A percentile compares a stretch with the other conserved stretches of the same genome.
Conservation (phyloP, 2,113 vertebrate species). For the Rhombomys opimus region DNA sequence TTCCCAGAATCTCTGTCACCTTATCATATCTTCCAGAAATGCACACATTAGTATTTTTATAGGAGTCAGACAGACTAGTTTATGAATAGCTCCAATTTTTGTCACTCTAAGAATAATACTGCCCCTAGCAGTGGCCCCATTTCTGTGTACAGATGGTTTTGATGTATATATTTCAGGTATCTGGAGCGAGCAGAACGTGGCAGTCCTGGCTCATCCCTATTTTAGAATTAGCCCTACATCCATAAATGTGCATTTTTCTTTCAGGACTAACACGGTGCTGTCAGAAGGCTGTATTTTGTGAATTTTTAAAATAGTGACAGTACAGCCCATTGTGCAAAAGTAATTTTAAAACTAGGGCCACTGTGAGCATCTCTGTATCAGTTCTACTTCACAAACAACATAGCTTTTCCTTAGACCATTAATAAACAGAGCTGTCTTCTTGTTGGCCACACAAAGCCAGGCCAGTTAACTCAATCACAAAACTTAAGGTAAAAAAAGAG, state of each 20-base stretch:
- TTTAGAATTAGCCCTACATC: constrained; percentile 76
- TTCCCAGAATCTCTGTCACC: neutral
- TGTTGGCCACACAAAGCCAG: neutral
- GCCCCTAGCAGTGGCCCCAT: constrained; percentile 67
- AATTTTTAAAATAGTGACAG: constrained; percentile 49
- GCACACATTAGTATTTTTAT: neutral
- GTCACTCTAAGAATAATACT: constrained; percentile 63
- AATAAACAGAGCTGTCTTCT: constrained; percentile 33
- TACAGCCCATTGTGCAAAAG: neutral
- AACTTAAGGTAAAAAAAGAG: neutral
- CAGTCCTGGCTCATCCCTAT: constrained; percentile 62
- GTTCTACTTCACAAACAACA: constrained; percentile 31
- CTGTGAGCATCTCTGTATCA: neutral
- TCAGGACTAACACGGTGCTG: constrained; percentile 40
- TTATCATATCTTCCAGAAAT: constrained; percentile 27
- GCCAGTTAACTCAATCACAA: neutral
- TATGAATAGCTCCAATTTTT: constrained; percentile 54
- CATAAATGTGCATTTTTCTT: constrained; percentile 64
- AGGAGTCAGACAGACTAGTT: constrained; percentile 34
- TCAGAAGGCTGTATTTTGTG: constrained; percentile 31
- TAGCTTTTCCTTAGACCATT: neutral
- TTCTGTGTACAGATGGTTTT: constrained; percentile 73
- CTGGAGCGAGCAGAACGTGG: constrained; percentile 74
- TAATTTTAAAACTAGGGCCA: constrained; percentile 9
- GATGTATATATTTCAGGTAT: constrained; percentile 81